Percentiles rank a stretch among this genome's conserved stretches.
These are phyloP conservation scores for Cynopterus brachyotis DNA, from an alignment of 2,113 vertebrate genomes.

Conservation along the genomic window DNA sequence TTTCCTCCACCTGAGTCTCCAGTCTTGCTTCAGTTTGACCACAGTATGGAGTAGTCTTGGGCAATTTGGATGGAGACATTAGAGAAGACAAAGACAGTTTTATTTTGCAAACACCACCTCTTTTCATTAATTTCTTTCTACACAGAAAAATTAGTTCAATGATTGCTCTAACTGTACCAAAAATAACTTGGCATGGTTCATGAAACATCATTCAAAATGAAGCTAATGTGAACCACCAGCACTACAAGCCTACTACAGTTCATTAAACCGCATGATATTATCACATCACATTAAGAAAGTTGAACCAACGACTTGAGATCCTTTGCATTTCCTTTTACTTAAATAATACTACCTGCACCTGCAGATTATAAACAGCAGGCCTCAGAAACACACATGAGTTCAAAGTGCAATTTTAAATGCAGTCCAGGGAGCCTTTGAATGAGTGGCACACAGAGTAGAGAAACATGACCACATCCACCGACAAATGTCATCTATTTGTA, in stretches of 20 bases:
- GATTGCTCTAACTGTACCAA: neutral
- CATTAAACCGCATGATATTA: constrained; percentile 27
- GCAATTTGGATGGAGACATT: neutral
- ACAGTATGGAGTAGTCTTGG: fast-evolving
- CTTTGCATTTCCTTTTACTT: neutral
- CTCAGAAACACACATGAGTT: neutral
- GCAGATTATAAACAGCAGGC: neutral
- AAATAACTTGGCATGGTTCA: constrained; percentile 33
- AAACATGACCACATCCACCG: neutral
- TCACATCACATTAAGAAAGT: constrained; percentile 1
- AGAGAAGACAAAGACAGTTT: neutral
- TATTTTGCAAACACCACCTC: neutral
- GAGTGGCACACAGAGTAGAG: neutral
- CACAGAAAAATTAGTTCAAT: constrained; percentile 14
- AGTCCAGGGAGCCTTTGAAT: neutral
- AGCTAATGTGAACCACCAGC: constrained; percentile 20
- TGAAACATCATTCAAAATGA: constrained; percentile 47
- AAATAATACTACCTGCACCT: neutral
- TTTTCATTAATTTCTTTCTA: constrained; percentile 34
- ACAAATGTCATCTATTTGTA: neutral
- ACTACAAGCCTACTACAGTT: neutral
- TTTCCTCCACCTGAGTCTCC: neutral
- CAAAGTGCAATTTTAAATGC: neutral
- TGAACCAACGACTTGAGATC: neutral
- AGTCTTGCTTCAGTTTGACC: neutral